These are phyloP conservation scores for Pan troglodytes DNA, from an alignment of 2,113 vertebrate genomes.

Conservation along the genomic window NHGRI_mPanTro3-v2.1_pri NC_072410.2:60396001-60396500, in stretches of 20 bases:
- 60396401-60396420: background rate
- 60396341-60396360: conserved; percentile 9
- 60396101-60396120: background rate
- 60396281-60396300: background rate
- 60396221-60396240: background rate
- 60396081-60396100: background rate
- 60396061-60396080: conserved; percentile 12
- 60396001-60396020: conserved; percentile 12
- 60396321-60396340: background rate
- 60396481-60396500: conserved; percentile 28
- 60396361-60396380: conserved; percentile 9
- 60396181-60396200: background rate
- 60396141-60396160: background rate
- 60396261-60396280: background rate
- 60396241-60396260: background rate
- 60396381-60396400: background rate
- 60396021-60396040: conserved; percentile 21
- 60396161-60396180: background rate
- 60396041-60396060: conserved; percentile 39
- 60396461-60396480: background rate
- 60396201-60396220: too few relatives aligned
- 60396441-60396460: conserved; percentile 30
- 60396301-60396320: background rate
- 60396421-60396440: conserved; percentile 7
- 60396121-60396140: background rate